A percentile compares a stretch with the other conserved stretches of the same genome.
These are phyloP conservation scores for Drosophila oshimai DNA, from an alignment of 1,140 invertebrate genomes.

Conservation along the genomic window DNA sequence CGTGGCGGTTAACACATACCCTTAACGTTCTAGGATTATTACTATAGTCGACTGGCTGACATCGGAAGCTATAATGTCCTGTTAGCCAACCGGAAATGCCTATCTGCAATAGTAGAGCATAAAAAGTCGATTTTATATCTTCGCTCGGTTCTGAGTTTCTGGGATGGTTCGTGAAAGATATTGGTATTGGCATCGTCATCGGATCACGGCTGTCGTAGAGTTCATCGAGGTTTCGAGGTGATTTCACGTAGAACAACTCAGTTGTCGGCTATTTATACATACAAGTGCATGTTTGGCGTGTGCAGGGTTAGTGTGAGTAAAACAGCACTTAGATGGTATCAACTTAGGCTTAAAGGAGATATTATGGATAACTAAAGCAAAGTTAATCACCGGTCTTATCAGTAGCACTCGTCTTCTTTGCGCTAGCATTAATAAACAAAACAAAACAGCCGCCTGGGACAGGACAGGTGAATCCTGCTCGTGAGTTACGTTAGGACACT, in stretches of 20 bases:
- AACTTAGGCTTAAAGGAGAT: conserved; percentile 40
- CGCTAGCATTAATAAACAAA: conserved; percentile 56
- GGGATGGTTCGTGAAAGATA: conserved; percentile 8
- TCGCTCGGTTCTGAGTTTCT: conserved; percentile 4
- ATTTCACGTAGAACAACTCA: not conserved
- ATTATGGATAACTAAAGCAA: conserved; percentile 53
- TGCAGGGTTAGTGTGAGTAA: conserved; percentile 50
- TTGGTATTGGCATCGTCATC: conserved; percentile 8
- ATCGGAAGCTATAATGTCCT: conserved; percentile 95
- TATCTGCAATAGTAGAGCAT: conserved; percentile 88
- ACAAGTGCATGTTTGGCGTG: conserved; percentile 43
- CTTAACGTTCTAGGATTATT: conserved; percentile 93
- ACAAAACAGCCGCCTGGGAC: conserved; percentile 13
- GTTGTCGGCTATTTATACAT: conserved; percentile 39
- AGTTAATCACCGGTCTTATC: conserved; percentile 50
- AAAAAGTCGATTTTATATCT: conserved; percentile 46
- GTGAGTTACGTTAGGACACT: conserved; percentile 8
- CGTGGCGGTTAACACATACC: conserved; percentile 85
- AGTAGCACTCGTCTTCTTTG: not conserved
- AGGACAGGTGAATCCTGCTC: not conserved
- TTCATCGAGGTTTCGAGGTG: not conserved
- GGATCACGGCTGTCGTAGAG: not conserved
- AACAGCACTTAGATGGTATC: conserved; percentile 56
- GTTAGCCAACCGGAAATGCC: conserved; percentile 93
- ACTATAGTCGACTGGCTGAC: conserved; percentile 97